phyloP scores from a whole-genome alignment of 2,888 invertebrate genomes.

The Chromoteleia sp. region DNA sequence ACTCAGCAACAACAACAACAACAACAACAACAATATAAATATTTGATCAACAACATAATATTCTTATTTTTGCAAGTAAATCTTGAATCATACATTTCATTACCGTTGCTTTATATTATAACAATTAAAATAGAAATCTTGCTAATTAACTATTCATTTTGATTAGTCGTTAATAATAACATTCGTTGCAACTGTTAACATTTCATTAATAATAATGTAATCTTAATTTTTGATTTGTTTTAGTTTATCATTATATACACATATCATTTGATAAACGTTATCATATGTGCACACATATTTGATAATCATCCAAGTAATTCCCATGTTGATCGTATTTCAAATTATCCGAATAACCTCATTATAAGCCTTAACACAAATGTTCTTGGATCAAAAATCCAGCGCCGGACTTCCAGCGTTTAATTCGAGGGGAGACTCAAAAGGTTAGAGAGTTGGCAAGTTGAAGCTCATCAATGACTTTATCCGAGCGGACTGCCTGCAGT shows the following conservation, averaged over 20 bases:
- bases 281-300: constrained; percentile 15
- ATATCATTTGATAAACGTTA: constrained; percentile 9
- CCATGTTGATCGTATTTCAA: constrained; percentile 25
- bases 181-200: too few relatives aligned
- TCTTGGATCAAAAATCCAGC: constrained; percentile 43
- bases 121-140: too few relatives aligned
- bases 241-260: constrained; percentile 6
- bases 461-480: constrained; percentile 53
- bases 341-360: constrained; percentile 45
- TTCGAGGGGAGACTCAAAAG: constrained; percentile 30
- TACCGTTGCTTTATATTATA: too few relatives aligned
- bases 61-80: too few relatives aligned
- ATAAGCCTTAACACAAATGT: constrained; percentile 42
- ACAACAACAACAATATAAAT: too few relatives aligned
- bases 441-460: constrained; percentile 17
- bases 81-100: too few relatives aligned
- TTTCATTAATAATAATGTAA: not conserved
- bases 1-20: too few relatives aligned
- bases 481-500: constrained; percentile 40
- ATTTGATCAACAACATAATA: too few relatives aligned
- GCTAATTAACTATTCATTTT: too few relatives aligned
- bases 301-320: constrained; percentile 28
- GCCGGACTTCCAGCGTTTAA: constrained; percentile 30
- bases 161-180: too few relatives aligned
- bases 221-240: not conserved